phyloP scores from a whole-genome alignment of 2,888 invertebrate genomes.

The Chrysolina americana region DNA sequence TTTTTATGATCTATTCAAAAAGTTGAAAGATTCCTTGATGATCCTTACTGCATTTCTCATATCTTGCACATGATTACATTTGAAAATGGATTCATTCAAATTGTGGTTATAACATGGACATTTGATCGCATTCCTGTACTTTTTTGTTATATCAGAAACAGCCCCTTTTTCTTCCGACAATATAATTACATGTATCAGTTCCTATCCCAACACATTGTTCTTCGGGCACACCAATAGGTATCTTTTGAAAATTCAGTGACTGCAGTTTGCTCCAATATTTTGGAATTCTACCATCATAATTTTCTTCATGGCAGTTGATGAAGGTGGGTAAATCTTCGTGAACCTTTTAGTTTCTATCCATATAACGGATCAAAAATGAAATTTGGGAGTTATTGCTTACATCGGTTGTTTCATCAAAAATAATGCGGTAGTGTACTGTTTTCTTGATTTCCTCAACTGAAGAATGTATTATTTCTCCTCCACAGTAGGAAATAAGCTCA shows the following conservation, averaged over 20 bases:
- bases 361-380: not conserved
- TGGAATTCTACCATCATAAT: conserved; percentile 30
- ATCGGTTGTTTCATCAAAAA: too few relatives aligned
- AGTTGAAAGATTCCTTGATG: conserved; percentile 36
- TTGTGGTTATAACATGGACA: conserved; percentile 36
- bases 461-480: conserved; percentile 13
- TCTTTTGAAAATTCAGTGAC: conserved; percentile 23
- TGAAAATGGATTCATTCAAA: conserved; percentile 35
- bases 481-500: conserved; percentile 22
- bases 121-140: too few relatives aligned
- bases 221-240: conserved; percentile 5
- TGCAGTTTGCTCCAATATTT: conserved; percentile 32
- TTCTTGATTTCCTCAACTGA: not conserved
- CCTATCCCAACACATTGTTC: conserved; percentile 33
- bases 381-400: conserved; percentile 9
- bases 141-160: conserved; percentile 12
- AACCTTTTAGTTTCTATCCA: too few relatives aligned
- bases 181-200: conserved; percentile 38
- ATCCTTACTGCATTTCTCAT: conserved; percentile 35
- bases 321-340: conserved; percentile 7
- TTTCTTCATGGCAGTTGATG: too few relatives aligned
- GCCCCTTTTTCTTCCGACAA: conserved; percentile 33
- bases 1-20: conserved; percentile 21
- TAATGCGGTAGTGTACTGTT: conserved; percentile 5
- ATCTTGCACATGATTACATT: conserved; percentile 28